A percentile compares a stretch with the other conserved stretches of the same genome.
phyloP scores from a whole-genome alignment of 2,113 vertebrate genomes.

The Cathartes aura region DNA sequence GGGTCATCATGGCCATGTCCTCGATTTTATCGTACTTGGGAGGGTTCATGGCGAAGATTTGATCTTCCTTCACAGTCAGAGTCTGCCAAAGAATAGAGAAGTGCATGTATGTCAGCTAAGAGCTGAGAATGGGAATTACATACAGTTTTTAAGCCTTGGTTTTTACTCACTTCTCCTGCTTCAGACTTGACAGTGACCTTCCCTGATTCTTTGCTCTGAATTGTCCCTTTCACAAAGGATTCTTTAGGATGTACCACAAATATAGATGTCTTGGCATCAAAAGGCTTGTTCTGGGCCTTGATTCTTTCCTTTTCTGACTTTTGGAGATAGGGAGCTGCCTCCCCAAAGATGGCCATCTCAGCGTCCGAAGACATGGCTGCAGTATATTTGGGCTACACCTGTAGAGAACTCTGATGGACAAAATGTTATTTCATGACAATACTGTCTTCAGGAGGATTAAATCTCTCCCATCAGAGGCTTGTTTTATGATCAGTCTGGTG shows the following conservation, averaged over 20 bases:
- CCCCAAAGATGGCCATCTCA: conserved; percentile 4
- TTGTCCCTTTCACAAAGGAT: conserved; percentile 20
- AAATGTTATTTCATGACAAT: background rate
- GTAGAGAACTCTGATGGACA: background rate
- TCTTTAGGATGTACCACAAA: background rate
- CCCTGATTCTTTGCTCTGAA: background rate
- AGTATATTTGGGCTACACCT: background rate
- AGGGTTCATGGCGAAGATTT: conserved; percentile 78
- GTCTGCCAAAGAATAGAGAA: conserved; percentile 53
- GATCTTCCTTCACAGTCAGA: conserved; percentile 78
- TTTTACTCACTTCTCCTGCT: background rate
- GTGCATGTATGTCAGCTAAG: background rate
- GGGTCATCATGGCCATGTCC: conserved; percentile 93
- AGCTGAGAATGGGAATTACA: background rate
- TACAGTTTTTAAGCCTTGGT: background rate
- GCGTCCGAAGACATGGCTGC: background rate
- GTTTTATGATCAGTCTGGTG: background rate
- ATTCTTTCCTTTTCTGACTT: conserved; percentile 88
- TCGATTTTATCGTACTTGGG: conserved; percentile 85
- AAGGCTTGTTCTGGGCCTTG: conserved; percentile 83
- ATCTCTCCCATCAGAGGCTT: background rate
- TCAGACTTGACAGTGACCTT: conserved; percentile 44
- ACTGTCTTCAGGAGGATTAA: background rate
- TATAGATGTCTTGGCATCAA: conserved; percentile 60
- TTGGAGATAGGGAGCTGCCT: conserved; percentile 75